Base-by-base conservation (phyloP, 2,113 vertebrate species). In the Toxotes jaculatrix region DNA sequence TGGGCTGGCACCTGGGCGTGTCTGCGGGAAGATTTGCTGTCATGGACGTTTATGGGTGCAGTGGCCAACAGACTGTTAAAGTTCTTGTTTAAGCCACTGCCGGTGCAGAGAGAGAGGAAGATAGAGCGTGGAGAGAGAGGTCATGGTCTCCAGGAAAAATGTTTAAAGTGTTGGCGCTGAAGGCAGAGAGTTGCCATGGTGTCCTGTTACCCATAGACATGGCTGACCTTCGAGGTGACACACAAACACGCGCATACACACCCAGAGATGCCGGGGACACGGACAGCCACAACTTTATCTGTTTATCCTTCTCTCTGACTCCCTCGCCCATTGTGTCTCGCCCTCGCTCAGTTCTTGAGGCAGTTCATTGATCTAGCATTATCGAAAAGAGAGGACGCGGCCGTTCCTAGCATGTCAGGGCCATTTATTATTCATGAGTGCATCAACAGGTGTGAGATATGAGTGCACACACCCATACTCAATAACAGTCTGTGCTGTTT, bases 51-150 rank as follows among this genome's bases (percentile, higher is more conserved):
- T 85, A 90, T 61, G 68, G 75, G 36, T 0, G 11, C 67, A 5
- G 82, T 80, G 86, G 69, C 74, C 87, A 86, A 74, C 34, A 12
- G 82, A 57, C 85, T 87, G 85, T 84, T 79, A 83, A 88, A 83
- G 80, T 73, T 83, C 59, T 76, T 21, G 79, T 87, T 90, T 55
- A 56, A 86, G 70, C 55, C 7, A 1, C 51, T 19, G 57, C 27
- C 51, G 68, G 36, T 27, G 27, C 36, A 36, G 45, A 5, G 55
- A 60, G 49, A 49, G 45, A 72, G 73, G 8, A 4, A 45, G 66
- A 21, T 1, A n/a, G 79, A 59, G 16, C 27, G 27, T 27, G 27
- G 27, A 27, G 27, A 27, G 27, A 27, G 23, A 68, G 80, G 79
- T 80, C 71, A 60, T 1, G 14, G 71, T 72, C 45, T 65, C 47